These are phyloP conservation scores for Aphis gossypii DNA, from an alignment of 1,140 invertebrate genomes.

Conservation along the genomic window DNA sequence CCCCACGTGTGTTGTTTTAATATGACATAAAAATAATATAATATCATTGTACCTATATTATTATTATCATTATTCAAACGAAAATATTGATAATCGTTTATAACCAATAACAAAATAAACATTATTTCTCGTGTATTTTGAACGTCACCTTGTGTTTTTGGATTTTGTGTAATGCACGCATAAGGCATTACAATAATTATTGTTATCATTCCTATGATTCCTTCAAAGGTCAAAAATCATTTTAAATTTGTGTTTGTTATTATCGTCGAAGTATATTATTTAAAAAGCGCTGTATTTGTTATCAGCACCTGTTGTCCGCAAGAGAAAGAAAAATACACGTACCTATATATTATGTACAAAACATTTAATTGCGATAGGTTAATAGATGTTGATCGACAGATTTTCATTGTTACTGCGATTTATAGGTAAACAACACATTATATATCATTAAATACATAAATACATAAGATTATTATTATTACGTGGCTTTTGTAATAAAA, in stretches of 20 bases:
- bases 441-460: not conserved
- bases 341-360: too few relatives aligned
- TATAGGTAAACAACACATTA: not conserved
- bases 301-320: not conserved
- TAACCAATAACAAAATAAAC: constrained; percentile 5
- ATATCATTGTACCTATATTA: not conserved
- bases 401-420: not conserved
- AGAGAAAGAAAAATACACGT: not conserved
- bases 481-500: too few relatives aligned
- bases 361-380: not conserved
- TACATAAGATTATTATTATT: too few relatives aligned
- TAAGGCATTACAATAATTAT: too few relatives aligned
- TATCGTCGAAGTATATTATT: too few relatives aligned
- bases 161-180: not conserved
- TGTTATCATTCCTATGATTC: not conserved
- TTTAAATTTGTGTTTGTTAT: not conserved
- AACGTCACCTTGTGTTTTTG: not conserved
- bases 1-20: not conserved
- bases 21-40: not conserved
- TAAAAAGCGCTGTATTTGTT: not conserved
- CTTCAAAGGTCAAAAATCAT: not conserved
- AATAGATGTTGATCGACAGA: not conserved
- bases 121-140: not conserved
- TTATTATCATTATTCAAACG: not conserved
- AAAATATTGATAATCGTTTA: not conserved